Evolutionary conservation across 2,888 invertebrate genomes (phyloP), one percentile per base, ranked within the genome.

Genomic region (Noctua pronuba): DNA sequence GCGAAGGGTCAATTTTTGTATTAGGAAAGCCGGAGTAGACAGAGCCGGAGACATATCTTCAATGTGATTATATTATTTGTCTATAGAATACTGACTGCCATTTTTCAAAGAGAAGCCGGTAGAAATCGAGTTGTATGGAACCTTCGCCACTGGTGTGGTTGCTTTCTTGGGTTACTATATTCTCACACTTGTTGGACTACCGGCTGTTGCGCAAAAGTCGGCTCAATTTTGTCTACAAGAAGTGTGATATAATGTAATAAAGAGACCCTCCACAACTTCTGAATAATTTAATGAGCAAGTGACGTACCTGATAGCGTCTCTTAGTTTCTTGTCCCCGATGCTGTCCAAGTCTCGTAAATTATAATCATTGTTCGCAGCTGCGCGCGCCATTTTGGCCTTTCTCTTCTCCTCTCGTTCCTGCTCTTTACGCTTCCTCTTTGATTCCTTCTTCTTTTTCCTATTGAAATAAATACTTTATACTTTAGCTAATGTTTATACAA

Each of bases 381-480:
- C 94, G 81, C 97, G 97, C 66, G 97, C 96, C 88, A 97, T 94
- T 88, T 98, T 98, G 49, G 97, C 97, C 90, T 98, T 98, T 90
- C 98, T 96, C 92, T 98, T 98, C 91, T 98, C 98, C 88, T 98
- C 98, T 75, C 97, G 96, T 78, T 97, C 97, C 84, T 97, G 97
- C 87, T 97, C 97, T 88, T 98, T 98, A 80, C 97, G 97, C 94
- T 98, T 98, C 92, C 98, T 97, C 91, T 98, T 98, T 75, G 98
- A 97, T 93, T 98, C 98, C 93, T 98, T 98, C 94, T 98, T 98
- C 94, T 97, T 97, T 93, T 97, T 97, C 91, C 97, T 97, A 75
- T 73, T 8, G 18, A 68, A 74, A 44, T 16, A 24, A 65, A 41
- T 62, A 21, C 5, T 35, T 35, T 24, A 38, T 24, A n/a, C 28